phyloP scores from a whole-genome alignment of 2,888 invertebrate genomes.

The Drosophila mayaguana region DNA sequence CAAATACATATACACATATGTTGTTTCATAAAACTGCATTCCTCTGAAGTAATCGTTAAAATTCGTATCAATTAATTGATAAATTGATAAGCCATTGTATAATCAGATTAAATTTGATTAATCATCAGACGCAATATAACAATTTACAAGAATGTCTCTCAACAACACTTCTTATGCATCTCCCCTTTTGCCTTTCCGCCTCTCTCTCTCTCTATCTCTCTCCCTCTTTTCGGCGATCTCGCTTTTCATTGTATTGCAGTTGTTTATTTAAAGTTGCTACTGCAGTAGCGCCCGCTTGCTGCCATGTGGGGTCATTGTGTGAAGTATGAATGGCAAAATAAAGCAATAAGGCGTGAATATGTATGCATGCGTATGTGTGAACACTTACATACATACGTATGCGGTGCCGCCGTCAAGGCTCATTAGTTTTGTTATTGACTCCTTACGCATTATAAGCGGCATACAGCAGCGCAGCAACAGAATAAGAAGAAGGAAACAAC shows the following conservation, averaged over 20 bases:
- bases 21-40: conserved; percentile 14
- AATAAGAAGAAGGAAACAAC: conserved; percentile 18
- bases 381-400: conserved; percentile 2
- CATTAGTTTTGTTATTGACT: conserved; percentile 80
- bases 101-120: conserved; percentile 36
- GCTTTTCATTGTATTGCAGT: conserved; percentile 45
- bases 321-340: conserved; percentile 75
- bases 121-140: conserved; percentile 24
- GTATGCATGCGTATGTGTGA: conserved; percentile 1
- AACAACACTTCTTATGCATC: conserved; percentile 1
- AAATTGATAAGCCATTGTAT: conserved; percentile 38
- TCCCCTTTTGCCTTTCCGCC: neutral
- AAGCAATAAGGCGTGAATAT: conserved; percentile 64
- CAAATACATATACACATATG: neutral
- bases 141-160: conserved; percentile 25
- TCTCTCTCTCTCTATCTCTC: neutral
- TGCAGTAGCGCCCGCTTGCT: conserved; percentile 45
- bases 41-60: conserved; percentile 19
- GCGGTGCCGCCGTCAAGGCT: conserved; percentile 70
- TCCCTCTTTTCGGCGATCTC: neutral
- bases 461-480: conserved; percentile 21
- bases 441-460: conserved; percentile 54
- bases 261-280: conserved; percentile 61
- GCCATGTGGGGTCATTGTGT: conserved; percentile 80
- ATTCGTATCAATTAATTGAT: conserved; percentile 32